These are phyloP conservation scores for Drosophila putrida DNA, from an alignment of 2,888 invertebrate species.

Conservation along the genomic window DNA sequence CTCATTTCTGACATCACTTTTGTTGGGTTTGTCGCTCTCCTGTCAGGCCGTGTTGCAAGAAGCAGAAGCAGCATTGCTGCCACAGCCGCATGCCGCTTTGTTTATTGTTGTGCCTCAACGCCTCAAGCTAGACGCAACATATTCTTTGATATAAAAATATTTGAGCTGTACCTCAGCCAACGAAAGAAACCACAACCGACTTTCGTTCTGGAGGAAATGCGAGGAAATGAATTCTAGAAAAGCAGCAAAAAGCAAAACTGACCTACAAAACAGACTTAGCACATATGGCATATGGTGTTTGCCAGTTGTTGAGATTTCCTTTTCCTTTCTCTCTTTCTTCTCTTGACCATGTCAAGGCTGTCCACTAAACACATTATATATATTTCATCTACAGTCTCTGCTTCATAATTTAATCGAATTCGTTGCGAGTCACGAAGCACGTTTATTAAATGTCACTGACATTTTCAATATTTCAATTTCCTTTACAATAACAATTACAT, in stretches of 20 bases:
- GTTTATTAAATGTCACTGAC: slow-evolving; percentile 14
- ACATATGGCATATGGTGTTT: background rate
- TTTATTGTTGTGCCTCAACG: slow-evolving; percentile 44
- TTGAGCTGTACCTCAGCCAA: slow-evolving; percentile 21
- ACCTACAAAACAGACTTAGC: slow-evolving; percentile 44
- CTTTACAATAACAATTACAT: slow-evolving; percentile 6
- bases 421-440: background rate
- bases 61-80: slow-evolving; percentile 1
- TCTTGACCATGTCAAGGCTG: slow-evolving; percentile 13
- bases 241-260: slow-evolving; percentile 32
- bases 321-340: background rate
- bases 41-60: background rate
- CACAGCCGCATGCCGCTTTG: slow-evolving; percentile 8
- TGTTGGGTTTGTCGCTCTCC: slow-evolving; percentile 63
- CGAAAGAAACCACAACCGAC: slow-evolving; percentile 1
- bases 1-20: slow-evolving; percentile 75
- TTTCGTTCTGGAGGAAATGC: slow-evolving; percentile 55
- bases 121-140: slow-evolving; percentile 40
- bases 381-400: slow-evolving; percentile 5
- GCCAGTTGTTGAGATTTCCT: slow-evolving; percentile 27
- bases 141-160: slow-evolving; percentile 46
- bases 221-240: slow-evolving; percentile 64
- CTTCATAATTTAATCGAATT: slow-evolving; percentile 13
- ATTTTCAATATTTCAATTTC: slow-evolving; percentile 10
- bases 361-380: slow-evolving; percentile 1